Conservation (phyloP, 1,140 invertebrate genomes). For the Brachionus rotundiformis region DNA sequence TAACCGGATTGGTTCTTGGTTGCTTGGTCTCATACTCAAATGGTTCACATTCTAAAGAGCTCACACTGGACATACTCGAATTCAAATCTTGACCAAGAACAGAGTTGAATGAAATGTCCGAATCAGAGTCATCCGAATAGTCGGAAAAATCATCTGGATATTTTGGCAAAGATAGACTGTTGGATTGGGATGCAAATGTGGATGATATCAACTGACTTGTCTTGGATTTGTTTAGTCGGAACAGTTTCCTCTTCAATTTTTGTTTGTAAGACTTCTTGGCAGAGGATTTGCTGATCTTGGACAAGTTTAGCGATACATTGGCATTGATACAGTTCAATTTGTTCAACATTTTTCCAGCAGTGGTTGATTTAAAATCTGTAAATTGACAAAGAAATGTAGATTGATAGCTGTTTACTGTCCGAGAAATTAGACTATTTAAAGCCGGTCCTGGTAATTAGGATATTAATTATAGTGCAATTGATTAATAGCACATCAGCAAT, state of each 20-base stretch:
- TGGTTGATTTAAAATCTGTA: neutral
- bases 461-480: conserved; percentile 13
- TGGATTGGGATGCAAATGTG: neutral
- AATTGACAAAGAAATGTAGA: conserved; percentile 14
- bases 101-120: neutral
- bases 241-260: neutral
- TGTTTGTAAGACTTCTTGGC: neutral
- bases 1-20: neutral
- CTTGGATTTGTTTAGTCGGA: neutral
- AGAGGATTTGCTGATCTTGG: neutral
- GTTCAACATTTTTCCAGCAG: conserved; percentile 28
- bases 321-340: conserved; percentile 17
- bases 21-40: neutral
- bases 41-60: conserved; percentile 4
- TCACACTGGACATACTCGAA: conserved; percentile 31
- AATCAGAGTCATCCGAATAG: neutral
- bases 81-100: neutral
- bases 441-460: neutral
- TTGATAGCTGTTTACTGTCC: neutral
- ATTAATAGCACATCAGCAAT: conserved; percentile 35
- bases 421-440: neutral
- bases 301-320: neutral
- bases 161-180: neutral
- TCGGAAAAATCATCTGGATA: conserved; percentile 1
- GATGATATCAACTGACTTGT: neutral